These are phyloP conservation scores for Actenoides hombroni DNA, from an alignment of 2,113 vertebrate species.

Conservation along the genomic window DNA sequence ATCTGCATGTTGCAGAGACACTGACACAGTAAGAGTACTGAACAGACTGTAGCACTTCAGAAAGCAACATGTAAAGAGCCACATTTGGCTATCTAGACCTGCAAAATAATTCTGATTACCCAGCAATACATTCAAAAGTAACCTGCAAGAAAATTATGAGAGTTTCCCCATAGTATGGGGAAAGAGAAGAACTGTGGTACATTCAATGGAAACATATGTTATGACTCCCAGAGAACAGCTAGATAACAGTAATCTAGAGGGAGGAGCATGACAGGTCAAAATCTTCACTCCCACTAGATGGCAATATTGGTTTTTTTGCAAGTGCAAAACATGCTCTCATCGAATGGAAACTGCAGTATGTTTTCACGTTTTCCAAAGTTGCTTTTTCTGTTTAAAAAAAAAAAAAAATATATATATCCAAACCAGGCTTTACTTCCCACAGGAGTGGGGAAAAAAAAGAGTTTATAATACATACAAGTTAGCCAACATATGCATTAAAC, in stretches of 20 bases:
- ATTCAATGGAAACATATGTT: not conserved
- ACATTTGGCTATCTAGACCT: not conserved
- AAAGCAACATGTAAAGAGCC: not conserved
- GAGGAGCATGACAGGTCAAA: slow-evolving; percentile 45
- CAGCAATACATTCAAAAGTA: not conserved
- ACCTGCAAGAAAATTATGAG: not conserved
- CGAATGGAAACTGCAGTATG: not conserved
- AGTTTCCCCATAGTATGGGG: not conserved
- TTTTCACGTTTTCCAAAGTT: slow-evolving; percentile 9
- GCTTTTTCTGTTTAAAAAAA: not conserved
- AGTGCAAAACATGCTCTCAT: not conserved
- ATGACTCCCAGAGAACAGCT: not conserved
- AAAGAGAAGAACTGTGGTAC: not conserved
- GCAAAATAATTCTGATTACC: not conserved
- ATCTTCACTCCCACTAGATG: slow-evolving; percentile 72
- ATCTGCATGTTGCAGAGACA: not conserved
- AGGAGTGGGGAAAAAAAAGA: not conserved
- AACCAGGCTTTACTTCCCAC: not conserved
- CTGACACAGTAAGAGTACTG: not conserved
- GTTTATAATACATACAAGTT: not conserved
- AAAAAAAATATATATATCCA: not conserved
- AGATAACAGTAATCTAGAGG: not conserved
- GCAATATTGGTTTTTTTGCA: slow-evolving; percentile 71
- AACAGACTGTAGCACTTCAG: not conserved
- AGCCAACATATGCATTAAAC: not conserved